A percentile compares a stretch with the other conserved stretches of the same genome.
These are phyloP conservation scores for Mimas tiliae DNA, from an alignment of 2,888 invertebrate species.

Conservation along the genomic window DNA sequence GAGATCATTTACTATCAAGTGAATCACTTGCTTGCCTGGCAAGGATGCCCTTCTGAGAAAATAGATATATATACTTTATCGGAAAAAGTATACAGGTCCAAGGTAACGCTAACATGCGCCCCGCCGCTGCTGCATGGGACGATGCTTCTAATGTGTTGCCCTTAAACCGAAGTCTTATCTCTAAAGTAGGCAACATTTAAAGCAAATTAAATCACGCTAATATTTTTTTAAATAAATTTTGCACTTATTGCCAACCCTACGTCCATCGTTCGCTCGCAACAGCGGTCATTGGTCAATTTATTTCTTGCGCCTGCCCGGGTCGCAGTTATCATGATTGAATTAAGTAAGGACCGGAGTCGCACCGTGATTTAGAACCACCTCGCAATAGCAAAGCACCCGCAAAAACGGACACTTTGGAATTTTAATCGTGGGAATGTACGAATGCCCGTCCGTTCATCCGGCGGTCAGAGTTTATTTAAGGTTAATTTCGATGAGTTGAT, in stretches of 20 bases:
- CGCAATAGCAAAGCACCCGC: constrained; percentile 3
- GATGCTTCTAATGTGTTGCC: too few relatives aligned
- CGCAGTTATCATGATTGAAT: constrained; percentile 84
- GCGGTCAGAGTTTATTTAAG: constrained; percentile 70
- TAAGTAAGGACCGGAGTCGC: constrained; percentile 70
- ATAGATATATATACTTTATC: too few relatives aligned
- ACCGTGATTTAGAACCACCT: constrained; percentile 65
- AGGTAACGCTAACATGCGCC: too few relatives aligned
- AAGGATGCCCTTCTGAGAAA: too few relatives aligned
- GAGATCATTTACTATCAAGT: too few relatives aligned
- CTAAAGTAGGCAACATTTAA: too few relatives aligned
- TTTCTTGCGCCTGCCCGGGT: constrained; percentile 72
- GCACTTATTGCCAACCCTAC: constrained; percentile 50
- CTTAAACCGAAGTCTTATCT: too few relatives aligned
- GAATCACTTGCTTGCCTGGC: too few relatives aligned
- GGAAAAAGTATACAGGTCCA: too few relatives aligned
- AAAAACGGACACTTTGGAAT: constrained; percentile 47
- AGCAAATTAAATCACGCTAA: not conserved
- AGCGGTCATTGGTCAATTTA: constrained; percentile 82
- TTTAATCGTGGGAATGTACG: constrained; percentile 72
- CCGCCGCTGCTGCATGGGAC: too few relatives aligned
- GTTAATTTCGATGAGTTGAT: constrained; percentile 70
- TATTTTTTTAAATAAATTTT: constrained; percentile 17
- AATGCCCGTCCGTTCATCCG: constrained; percentile 40
- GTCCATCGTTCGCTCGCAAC: constrained; percentile 44